Percentiles rank a stretch among this genome's conserved stretches.
These are phyloP conservation scores for Schizotus pectinicornis DNA, from an alignment of 2,888 invertebrate species.

Conservation along the genomic window DNA sequence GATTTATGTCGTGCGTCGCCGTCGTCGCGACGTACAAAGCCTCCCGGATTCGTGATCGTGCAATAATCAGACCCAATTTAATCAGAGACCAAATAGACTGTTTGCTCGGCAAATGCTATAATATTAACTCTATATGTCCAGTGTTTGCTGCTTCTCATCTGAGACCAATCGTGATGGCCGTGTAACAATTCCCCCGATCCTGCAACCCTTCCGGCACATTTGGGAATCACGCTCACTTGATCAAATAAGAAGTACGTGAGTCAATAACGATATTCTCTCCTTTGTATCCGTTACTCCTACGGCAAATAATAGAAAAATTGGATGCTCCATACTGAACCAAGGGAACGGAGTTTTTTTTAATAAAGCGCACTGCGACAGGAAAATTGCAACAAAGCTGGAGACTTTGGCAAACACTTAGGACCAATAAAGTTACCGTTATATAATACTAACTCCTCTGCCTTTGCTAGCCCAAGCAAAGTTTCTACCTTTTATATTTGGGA, in stretches of 20 bases:
- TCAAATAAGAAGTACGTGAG: slow-evolving; percentile 47
- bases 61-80: slow-evolving; percentile 51
- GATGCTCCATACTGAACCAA: slow-evolving; percentile 1
- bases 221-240: slow-evolving; percentile 46
- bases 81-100: slow-evolving; percentile 50
- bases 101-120: slow-evolving; percentile 51
- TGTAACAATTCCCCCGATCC: slow-evolving; percentile 27
- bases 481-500: too few relatives aligned
- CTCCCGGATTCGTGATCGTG: slow-evolving; percentile 44
- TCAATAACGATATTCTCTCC: slow-evolving; percentile 43
- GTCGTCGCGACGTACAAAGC: slow-evolving; percentile 27
- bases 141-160: slow-evolving; percentile 49
- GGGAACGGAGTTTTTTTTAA: too few relatives aligned
- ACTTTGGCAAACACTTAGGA: too few relatives aligned
- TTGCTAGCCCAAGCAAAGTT: too few relatives aligned
- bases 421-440: too few relatives aligned
- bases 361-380: too few relatives aligned
- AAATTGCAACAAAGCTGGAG: too few relatives aligned
- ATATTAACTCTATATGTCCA: slow-evolving; percentile 52
- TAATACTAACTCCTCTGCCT: too few relatives aligned
- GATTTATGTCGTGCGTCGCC: slow-evolving; percentile 23
- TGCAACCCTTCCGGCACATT: slow-evolving; percentile 41
- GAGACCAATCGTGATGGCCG: slow-evolving; percentile 46
- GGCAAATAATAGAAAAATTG: slow-evolving; percentile 35
- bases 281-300: slow-evolving; percentile 31